Percentiles rank a stretch among this genome's conserved stretches.
These are phyloP conservation scores for Dasyornis broadbenti DNA, from an alignment of 2,113 vertebrate species.

Conservation along the genomic window DNA sequence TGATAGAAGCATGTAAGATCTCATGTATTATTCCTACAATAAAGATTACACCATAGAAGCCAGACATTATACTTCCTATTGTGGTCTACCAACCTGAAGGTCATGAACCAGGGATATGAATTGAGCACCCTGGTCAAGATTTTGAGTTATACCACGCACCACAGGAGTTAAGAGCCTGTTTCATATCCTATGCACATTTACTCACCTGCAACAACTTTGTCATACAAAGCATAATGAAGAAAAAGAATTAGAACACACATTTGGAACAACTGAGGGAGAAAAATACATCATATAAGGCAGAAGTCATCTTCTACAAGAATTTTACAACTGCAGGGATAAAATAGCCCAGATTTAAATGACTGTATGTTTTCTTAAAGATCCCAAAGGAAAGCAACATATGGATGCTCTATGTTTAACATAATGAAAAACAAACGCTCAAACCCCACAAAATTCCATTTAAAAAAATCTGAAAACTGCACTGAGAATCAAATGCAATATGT, in stretches of 20 bases:
- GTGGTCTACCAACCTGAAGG: conserved; percentile 1
- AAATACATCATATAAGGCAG: neutral
- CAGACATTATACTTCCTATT: conserved; percentile 3
- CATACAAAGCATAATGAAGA: neutral
- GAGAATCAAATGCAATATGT: conserved; percentile 41
- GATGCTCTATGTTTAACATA: conserved; percentile 53
- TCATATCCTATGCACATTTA: neutral
- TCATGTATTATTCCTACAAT: conserved; percentile 58
- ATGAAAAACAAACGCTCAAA: conserved; percentile 56
- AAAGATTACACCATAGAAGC: conserved; percentile 35
- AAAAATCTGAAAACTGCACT: conserved; percentile 45
- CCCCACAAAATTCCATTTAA: conserved; percentile 34
- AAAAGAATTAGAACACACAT: neutral
- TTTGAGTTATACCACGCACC: neutral
- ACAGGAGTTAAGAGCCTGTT: neutral
- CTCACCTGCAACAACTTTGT: neutral
- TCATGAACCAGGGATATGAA: neutral
- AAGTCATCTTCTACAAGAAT: conserved; percentile 9
- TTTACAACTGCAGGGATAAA: conserved; percentile 45
- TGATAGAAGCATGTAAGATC: conserved; percentile 8
- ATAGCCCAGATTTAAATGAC: conserved; percentile 52
- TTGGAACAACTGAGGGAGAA: neutral
- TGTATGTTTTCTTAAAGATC: conserved; percentile 50
- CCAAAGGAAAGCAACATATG: conserved; percentile 56
- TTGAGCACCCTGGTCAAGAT: neutral